Evolutionary conservation across 30 jellyfish, hydroid and myxozoan species (phyloP).

Genomic region (Chrysaora quinquecirrha): DNA sequence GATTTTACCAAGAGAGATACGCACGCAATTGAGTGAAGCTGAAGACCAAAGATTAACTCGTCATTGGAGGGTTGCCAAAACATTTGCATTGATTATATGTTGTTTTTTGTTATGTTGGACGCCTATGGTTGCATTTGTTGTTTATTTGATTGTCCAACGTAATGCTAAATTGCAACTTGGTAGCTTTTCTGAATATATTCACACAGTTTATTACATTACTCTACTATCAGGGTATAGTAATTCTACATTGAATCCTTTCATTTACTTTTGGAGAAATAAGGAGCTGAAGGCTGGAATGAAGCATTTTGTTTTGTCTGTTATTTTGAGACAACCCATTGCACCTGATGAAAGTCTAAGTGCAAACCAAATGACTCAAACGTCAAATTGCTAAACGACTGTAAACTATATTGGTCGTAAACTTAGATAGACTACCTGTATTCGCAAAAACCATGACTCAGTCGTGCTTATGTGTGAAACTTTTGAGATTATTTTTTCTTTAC

Average conservation of each 20-base stretch:
- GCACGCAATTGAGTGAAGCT: not conserved
- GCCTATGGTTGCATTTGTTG: constrained; percentile 50
- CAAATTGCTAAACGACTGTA: too few species aligned
- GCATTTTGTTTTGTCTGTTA: constrained; percentile 19
- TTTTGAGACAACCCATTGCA: not conserved
- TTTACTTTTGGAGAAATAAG: constrained; percentile 59
- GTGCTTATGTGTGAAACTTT: too few species aligned
- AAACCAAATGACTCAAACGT: not conserved
- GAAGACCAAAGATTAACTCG: constrained; percentile 11
- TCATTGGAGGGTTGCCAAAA: constrained; percentile 70
- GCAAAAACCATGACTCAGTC: too few species aligned
- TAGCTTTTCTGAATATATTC: constrained; percentile 10
- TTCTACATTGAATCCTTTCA: constrained; percentile 53
- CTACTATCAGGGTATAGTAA: constrained; percentile 49
- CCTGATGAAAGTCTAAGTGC: constrained; percentile 7
- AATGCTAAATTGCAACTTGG: constrained; percentile 8
- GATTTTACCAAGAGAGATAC: constrained; percentile 8
- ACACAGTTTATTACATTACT: constrained; percentile 44
- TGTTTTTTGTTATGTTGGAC: constrained; percentile 62
- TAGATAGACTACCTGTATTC: too few species aligned
- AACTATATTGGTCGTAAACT: too few species aligned
- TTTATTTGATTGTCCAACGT: constrained; percentile 30
- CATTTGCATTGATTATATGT: constrained; percentile 55
- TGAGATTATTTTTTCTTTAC: too few species aligned
- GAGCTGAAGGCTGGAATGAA: constrained; percentile 46